Evolutionary conservation across 2,888 invertebrate species (phyloP).

Genomic region (Platynereis dumerilii): DNA sequence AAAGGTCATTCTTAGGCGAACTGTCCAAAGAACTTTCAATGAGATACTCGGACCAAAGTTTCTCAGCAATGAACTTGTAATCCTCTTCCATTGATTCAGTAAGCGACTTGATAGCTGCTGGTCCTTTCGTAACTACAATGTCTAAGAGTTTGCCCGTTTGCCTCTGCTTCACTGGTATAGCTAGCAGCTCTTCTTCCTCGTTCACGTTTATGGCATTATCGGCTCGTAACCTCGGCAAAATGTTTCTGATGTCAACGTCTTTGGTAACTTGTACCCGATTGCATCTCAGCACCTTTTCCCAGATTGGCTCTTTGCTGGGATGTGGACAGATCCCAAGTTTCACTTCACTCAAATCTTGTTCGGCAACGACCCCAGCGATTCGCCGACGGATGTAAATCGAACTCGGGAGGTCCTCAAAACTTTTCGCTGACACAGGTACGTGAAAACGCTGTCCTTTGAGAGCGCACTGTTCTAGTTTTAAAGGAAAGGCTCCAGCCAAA

Average conservation of each 20-base stretch:
- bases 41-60: neutral
- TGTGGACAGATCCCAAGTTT: neutral
- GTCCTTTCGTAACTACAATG: neutral
- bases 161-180: neutral
- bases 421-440: constrained; percentile 5
- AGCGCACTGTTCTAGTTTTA: constrained; percentile 9
- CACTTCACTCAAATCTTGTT: neutral
- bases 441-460: constrained; percentile 19
- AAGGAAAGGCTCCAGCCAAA: constrained; percentile 15
- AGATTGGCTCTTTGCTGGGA: neutral
- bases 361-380: neutral
- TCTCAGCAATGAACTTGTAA: constrained; percentile 7
- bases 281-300: neutral
- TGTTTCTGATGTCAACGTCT: neutral
- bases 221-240: neutral
- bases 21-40: no score
- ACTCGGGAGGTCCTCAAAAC: neutral
- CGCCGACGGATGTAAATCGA: neutral
- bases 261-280: neutral
- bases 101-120: neutral
- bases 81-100: neutral
- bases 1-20: no score
- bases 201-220: neutral
- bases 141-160: neutral
- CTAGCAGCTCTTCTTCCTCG: neutral